Conservation (phyloP, 2,113 vertebrate genomes). For the Callionymus lyra region DNA sequence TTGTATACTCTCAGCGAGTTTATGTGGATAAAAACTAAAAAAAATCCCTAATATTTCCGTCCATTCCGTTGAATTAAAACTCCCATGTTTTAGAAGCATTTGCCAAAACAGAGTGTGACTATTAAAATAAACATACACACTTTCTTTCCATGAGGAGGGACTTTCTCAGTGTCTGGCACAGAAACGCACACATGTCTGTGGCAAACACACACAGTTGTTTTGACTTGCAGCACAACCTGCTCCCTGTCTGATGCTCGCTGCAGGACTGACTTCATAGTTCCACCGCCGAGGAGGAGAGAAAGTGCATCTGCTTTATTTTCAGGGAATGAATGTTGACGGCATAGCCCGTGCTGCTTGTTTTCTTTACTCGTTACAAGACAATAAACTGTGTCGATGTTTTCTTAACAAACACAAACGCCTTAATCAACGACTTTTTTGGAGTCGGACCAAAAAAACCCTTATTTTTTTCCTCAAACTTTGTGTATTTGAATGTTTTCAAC, state of each 20-base stretch:
- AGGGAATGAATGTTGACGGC: conserved; percentile 1
- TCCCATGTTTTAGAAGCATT: conserved; percentile 30
- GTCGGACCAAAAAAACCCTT: too few relatives aligned
- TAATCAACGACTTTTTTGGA: too few relatives aligned
- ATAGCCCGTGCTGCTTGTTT: too few relatives aligned
- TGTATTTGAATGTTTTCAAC: too few relatives aligned
- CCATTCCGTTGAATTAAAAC: conserved; percentile 16
- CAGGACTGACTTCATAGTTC: conserved; percentile 16
- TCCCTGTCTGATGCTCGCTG: conserved; percentile 9
- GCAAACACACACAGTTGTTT: conserved; percentile 50
- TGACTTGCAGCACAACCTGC: conserved; percentile 25
- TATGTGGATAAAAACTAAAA: background rate
- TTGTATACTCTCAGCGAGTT: conserved; percentile 10
- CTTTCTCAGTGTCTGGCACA: conserved; percentile 35
- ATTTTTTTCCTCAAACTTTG: too few relatives aligned
- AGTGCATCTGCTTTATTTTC: conserved; percentile 3
- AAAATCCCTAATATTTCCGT: background rate
- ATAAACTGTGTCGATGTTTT: too few relatives aligned
- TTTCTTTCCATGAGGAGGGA: conserved; percentile 56
- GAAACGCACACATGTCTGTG: conserved; percentile 40
- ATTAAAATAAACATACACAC: conserved; percentile 53
- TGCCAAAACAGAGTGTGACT: conserved; percentile 38
- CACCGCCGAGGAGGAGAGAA: conserved; percentile 1
- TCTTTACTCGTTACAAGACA: too few relatives aligned
- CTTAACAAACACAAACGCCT: too few relatives aligned